Conservation (phyloP, 2,888 invertebrate genomes). For the Euplagia quadripunctaria region DNA sequence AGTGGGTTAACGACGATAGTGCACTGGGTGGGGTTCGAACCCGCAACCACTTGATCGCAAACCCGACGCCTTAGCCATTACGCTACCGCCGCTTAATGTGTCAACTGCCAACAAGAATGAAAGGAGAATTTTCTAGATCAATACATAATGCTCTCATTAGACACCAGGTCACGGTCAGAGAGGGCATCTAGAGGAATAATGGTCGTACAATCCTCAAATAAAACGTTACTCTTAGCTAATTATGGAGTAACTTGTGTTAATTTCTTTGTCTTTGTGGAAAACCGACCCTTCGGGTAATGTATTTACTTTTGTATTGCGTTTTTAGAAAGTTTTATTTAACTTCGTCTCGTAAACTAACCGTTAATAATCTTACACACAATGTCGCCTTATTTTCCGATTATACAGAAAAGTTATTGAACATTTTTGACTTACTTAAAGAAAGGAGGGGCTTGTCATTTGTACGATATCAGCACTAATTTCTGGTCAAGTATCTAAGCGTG, state of each 20-base stretch:
- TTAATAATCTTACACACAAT: no score
- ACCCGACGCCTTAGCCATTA: no score
- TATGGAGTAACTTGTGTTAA: not conserved
- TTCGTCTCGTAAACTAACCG: not conserved
- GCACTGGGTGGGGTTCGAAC: no score
- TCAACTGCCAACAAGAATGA: not conserved
- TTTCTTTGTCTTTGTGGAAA: constrained; percentile 7
- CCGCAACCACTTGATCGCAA: no score
- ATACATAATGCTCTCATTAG: constrained; percentile 17
- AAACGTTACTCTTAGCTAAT: not conserved
- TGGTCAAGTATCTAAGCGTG: no score
- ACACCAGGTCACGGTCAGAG: constrained; percentile 14
- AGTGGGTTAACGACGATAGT: no score
- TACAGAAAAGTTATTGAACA: no score
- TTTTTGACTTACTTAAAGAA: no score
- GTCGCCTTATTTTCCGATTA: no score
- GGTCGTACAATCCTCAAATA: constrained; percentile 1
- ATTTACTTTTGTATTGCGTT: not conserved
- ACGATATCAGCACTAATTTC: no score
- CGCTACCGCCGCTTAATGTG: not conserved
- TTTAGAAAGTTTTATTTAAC: not conserved
- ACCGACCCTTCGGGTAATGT: not conserved
- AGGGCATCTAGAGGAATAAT: constrained; percentile 13
- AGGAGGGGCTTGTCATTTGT: no score
- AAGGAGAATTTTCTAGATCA: constrained; percentile 1